Evolutionary conservation across 2,797 vertebrate genomes (phyloP).

Genomic region (Oophaga sylvatica): DNA sequence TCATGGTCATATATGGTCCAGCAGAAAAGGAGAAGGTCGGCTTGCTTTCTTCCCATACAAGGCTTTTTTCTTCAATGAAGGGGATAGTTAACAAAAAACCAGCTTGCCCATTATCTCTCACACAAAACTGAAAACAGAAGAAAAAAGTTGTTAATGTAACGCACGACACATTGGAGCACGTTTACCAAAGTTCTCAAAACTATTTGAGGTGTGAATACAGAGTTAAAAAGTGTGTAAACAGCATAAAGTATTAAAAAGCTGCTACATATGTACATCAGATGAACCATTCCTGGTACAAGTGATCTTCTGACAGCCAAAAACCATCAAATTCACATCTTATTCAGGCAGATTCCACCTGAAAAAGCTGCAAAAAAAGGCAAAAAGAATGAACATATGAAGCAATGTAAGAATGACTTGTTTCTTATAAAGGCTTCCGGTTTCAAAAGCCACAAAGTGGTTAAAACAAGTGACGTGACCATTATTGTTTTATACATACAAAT

Average conservation of each 20-base stretch:
- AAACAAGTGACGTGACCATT: too few relatives aligned
- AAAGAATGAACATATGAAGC: too few relatives aligned
- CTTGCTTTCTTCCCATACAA: constrained; percentile 79
- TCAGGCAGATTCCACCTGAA: too few relatives aligned
- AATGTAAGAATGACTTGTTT: too few relatives aligned
- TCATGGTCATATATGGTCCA: constrained; percentile 81
- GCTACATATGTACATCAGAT: not conserved
- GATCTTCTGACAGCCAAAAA: too few relatives aligned
- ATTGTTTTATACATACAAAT: too few relatives aligned
- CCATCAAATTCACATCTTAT: too few relatives aligned
- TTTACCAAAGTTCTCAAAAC: not conserved
- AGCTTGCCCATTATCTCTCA: constrained; percentile 69
- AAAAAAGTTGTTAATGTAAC: not conserved
- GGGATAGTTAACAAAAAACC: constrained; percentile 79
- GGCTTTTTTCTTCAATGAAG: constrained; percentile 76
- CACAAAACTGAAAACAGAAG: constrained; percentile 72
- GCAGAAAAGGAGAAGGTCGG: constrained; percentile 75
- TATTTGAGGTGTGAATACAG: not conserved
- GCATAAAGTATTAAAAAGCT: not conserved
- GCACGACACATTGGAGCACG: not conserved
- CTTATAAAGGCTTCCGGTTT: too few relatives aligned
- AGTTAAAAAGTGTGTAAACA: not conserved
- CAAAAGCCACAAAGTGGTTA: too few relatives aligned
- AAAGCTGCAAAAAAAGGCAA: too few relatives aligned
- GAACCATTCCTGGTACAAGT: too few relatives aligned